Evolutionary conservation across 1,140 invertebrate species (phyloP).

Genomic region (Batillaria attramentaria): DNA sequence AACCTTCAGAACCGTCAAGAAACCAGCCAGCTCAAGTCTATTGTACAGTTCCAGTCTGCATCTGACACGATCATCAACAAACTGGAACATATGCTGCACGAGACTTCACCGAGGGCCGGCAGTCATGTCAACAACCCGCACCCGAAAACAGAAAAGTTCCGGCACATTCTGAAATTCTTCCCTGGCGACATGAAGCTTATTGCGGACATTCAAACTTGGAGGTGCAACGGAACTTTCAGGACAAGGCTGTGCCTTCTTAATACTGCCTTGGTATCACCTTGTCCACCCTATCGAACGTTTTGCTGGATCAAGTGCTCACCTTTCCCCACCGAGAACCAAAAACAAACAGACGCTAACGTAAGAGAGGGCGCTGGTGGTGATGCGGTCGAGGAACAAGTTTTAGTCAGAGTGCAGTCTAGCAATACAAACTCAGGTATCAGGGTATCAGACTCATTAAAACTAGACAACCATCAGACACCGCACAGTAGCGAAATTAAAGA

Average conservation of each 20-base stretch:
- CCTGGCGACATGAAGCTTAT: neutral
- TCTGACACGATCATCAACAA: conserved; percentile 40
- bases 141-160: neutral
- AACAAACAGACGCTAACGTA: neutral
- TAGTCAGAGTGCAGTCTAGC: neutral
- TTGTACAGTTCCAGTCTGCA: conserved; percentile 23
- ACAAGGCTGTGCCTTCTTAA: conserved; percentile 26
- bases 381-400: too few relatives aligned
- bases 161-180: neutral
- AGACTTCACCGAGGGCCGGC: conserved; percentile 1
- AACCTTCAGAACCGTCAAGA: conserved; percentile 50
- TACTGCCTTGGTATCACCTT: conserved; percentile 26
- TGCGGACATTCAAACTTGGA: neutral
- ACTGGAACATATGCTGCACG: conserved; percentile 39
- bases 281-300: conserved; percentile 36
- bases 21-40: conserved; percentile 41
- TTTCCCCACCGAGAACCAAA: neutral
- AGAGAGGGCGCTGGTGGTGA: neutral
- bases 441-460: neutral
- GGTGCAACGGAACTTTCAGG: conserved; percentile 23
- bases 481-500: too few relatives aligned
- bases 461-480: too few relatives aligned
- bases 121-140: neutral
- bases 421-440: neutral
- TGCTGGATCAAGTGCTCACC: conserved; percentile 29